phyloP scores from a whole-genome alignment of 2,888 invertebrate genomes.

The Esperia sulphurella region DNA sequence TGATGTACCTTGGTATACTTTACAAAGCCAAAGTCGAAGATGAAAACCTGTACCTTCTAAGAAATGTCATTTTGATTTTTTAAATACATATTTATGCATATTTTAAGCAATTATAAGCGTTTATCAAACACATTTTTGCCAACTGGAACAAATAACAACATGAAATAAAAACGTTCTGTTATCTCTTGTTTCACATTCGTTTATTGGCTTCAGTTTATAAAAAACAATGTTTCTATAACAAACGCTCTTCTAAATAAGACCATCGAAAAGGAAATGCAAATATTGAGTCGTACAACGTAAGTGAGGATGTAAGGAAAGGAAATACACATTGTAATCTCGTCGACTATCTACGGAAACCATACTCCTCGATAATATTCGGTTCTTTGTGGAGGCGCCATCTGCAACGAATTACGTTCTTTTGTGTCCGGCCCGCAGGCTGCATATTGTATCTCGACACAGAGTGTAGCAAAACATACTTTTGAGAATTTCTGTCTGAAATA shows the following conservation, averaged over 20 bases:
- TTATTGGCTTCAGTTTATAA: background rate
- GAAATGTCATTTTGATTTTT: too few species aligned
- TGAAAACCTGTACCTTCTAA: too few species aligned
- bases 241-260: background rate
- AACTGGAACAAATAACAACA: too few species aligned
- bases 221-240: background rate
- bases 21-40: too few species aligned
- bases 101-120: too few species aligned
- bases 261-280: conserved; percentile 12
- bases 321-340: conserved; percentile 32
- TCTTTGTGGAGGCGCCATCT: conserved; percentile 50
- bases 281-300: conserved; percentile 3
- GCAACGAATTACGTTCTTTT: conserved; percentile 56
- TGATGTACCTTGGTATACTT: too few species aligned
- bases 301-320: conserved; percentile 12
- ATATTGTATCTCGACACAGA: conserved; percentile 42
- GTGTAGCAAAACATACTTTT: conserved; percentile 14
- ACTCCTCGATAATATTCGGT: conserved; percentile 42
- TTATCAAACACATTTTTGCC: too few species aligned
- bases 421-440: conserved; percentile 31
- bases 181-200: background rate
- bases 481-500: too few species aligned
- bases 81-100: too few species aligned
- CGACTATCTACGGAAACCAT: conserved; percentile 21
- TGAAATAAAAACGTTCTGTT: too few species aligned